Evolutionary conservation across 1,140 invertebrate species (phyloP).

Genomic region (Chrysoperla carnea): DNA sequence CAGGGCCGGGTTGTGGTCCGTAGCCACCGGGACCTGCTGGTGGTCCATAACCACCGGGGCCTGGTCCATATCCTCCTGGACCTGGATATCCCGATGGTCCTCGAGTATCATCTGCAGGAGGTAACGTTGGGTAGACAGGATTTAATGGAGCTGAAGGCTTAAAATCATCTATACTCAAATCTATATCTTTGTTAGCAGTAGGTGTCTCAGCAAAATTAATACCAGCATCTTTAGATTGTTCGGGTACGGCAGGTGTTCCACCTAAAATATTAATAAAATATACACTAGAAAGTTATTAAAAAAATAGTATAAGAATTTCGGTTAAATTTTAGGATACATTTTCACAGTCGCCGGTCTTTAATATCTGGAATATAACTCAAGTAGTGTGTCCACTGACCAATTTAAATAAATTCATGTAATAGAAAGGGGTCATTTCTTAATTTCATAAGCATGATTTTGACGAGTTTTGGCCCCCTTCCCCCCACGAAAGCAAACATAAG

Average conservation of each 20-base stretch:
- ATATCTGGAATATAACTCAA: neutral
- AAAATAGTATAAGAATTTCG: neutral
- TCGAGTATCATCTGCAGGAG: neutral
- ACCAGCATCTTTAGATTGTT: neutral
- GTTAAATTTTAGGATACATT: neutral
- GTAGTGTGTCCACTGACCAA: neutral
- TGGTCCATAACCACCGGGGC: neutral
- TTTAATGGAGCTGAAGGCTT: neutral
- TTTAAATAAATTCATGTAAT: neutral
- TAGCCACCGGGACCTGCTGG: too few species aligned
- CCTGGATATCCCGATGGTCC: neutral
- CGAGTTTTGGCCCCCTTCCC: too few species aligned
- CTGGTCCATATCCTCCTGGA: neutral
- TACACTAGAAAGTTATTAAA: neutral
- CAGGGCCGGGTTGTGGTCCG: too few species aligned
- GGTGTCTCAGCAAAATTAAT: neutral
- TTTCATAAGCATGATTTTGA: neutral
- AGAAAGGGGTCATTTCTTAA: neutral
- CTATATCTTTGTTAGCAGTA: neutral
- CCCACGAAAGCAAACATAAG: too few species aligned
- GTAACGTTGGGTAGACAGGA: neutral
- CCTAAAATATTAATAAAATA: neutral
- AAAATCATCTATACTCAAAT: neutral
- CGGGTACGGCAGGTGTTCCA: neutral
- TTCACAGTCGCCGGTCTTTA: neutral